These are phyloP conservation scores for Drosophila pectinifera DNA, from an alignment of 1,140 invertebrate genomes.

Conservation along the genomic window DNA sequence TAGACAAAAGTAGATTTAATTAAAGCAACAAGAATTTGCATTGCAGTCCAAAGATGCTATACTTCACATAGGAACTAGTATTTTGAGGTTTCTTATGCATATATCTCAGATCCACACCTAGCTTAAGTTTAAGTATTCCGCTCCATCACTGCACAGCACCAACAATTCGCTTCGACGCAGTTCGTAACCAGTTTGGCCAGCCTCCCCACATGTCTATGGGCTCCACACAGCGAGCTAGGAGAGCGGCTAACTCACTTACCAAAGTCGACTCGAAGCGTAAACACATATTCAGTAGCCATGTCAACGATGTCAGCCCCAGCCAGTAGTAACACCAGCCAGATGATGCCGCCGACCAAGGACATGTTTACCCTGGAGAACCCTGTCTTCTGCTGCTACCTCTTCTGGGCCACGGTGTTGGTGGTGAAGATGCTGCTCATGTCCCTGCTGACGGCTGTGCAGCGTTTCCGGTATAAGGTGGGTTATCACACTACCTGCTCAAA, in stretches of 20 bases:
- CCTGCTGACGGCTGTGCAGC: conserved; percentile 85
- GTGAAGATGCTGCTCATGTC: conserved; percentile 86
- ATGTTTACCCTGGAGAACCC: conserved; percentile 81
- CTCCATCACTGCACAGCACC: conserved; percentile 2
- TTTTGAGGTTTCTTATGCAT: not conserved
- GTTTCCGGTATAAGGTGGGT: conserved; percentile 85
- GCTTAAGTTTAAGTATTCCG: not conserved
- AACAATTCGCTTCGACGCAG: conserved; percentile 20
- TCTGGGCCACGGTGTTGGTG: conserved; percentile 85
- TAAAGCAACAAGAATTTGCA: conserved; percentile 6
- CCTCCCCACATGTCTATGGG: conserved; percentile 18
- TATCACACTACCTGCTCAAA: no score
- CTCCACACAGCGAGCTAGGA: conserved; percentile 8
- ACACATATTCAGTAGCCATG: conserved; percentile 21
- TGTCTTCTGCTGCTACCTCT: conserved; percentile 85
- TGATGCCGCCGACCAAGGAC: conserved; percentile 13
- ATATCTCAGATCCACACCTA: not conserved
- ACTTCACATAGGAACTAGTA: not conserved
- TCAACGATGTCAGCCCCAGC: conserved; percentile 26
- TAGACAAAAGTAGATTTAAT: not conserved
- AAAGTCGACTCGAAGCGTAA: conserved; percentile 18
- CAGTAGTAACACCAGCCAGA: not conserved
- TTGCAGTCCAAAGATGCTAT: conserved; percentile 1
- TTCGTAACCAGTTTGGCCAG: conserved; percentile 68
- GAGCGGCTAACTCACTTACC: conserved; percentile 27